phyloP scores from a whole-genome alignment of 2,797 vertebrate species.

The Coranthus polyacanthus region DNA sequence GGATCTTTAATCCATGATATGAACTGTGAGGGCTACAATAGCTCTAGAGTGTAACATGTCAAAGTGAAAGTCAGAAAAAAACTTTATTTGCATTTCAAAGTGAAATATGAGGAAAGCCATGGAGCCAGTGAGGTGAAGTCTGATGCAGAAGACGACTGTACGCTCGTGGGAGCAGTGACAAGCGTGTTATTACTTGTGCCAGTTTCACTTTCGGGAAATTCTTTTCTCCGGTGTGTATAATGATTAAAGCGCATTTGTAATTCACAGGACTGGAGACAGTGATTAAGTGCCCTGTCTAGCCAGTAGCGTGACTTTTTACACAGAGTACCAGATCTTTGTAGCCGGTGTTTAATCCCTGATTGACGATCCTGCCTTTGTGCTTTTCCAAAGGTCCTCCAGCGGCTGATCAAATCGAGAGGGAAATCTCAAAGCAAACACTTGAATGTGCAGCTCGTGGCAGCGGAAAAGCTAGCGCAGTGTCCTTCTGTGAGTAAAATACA shows the following conservation, averaged over 20 bases:
- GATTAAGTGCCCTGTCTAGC: background rate
- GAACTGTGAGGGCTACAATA: too few species aligned
- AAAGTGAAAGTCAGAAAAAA: slow-evolving; percentile 2
- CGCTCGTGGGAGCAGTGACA: background rate
- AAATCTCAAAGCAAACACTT: slow-evolving; percentile 99
- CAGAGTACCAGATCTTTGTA: background rate
- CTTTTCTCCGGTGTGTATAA: background rate
- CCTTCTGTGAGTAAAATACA: slow-evolving; percentile 90
- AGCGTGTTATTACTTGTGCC: slow-evolving; percentile 12
- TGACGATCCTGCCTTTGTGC: background rate
- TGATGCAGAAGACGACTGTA: background rate
- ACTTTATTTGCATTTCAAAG: slow-evolving; percentile 26
- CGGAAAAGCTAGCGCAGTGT: slow-evolving; percentile 96
- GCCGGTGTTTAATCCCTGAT: slow-evolving; percentile 4
- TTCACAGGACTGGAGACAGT: background rate
- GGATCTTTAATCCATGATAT: too few species aligned
- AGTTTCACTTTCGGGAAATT: slow-evolving; percentile 14
- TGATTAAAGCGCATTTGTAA: background rate
- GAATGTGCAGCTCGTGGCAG: slow-evolving; percentile 97
- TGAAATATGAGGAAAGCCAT: slow-evolving; percentile 19
- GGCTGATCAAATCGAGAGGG: slow-evolving; percentile 97
- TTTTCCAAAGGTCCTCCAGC: slow-evolving; percentile 91
- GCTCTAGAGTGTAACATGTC: background rate
- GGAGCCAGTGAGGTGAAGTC: background rate
- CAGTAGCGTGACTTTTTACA: background rate